phyloP scores from a whole-genome alignment of 2,888 invertebrate species.

The Parnassius glacialis region DNA sequence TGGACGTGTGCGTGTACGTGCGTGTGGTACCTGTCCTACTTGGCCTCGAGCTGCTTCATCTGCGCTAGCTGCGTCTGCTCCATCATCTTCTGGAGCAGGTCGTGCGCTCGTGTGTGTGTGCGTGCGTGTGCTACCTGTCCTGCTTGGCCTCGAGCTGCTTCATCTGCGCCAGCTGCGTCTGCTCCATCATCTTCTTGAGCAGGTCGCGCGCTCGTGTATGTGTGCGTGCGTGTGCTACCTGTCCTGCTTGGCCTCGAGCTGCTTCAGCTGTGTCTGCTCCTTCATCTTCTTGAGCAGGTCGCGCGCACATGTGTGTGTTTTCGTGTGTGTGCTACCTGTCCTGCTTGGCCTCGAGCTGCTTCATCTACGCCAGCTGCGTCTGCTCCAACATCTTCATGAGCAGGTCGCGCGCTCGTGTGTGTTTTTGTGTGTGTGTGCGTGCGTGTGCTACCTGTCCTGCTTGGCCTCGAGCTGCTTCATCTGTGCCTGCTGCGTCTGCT shows the following conservation, averaged over 20 bases:
- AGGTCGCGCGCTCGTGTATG: slow-evolving; percentile 89
- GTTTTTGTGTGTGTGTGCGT: neutral
- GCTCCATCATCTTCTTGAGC: slow-evolving; percentile 88
- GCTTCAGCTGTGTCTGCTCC: slow-evolving; percentile 92
- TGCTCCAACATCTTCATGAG: slow-evolving; percentile 88
- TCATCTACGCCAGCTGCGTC: no score
- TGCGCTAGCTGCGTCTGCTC: neutral
- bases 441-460: neutral
- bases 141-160: slow-evolving; percentile 95
- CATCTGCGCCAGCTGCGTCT: slow-evolving; percentile 90
- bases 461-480: slow-evolving; percentile 1
- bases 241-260: slow-evolving; percentile 93
- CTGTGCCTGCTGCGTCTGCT: neutral
- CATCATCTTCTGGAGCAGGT: neutral
- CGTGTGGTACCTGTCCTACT: neutral
- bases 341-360: no score
- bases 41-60: slow-evolving; percentile 1
- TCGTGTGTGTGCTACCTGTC: no score
- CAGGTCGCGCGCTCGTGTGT: slow-evolving; percentile 39
- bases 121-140: slow-evolving; percentile 48
- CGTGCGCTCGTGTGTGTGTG: neutral
- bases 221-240: slow-evolving; percentile 65
- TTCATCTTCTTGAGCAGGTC: slow-evolving; percentile 88
- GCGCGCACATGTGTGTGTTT: slow-evolving; percentile 83
- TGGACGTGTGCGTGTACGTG: neutral